Evolutionary conservation across 2,888 invertebrate species (phyloP).

Genomic region (Brachypalpus laphriformis): DNA sequence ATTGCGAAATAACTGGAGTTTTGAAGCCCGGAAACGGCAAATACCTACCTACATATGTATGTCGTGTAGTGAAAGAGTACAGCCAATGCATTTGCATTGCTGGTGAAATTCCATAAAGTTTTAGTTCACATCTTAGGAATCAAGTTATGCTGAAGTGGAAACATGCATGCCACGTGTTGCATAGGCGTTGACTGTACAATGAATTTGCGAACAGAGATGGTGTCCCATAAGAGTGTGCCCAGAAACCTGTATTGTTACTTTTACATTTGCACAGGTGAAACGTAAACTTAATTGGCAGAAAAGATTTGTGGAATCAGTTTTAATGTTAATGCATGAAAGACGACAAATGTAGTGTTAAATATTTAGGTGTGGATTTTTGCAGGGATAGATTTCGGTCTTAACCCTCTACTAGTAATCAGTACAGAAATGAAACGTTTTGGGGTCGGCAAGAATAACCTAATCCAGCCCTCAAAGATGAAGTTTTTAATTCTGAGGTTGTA

Average conservation of each 20-base stretch:
- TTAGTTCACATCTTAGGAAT: neutral
- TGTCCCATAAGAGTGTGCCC: neutral
- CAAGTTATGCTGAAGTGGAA: neutral
- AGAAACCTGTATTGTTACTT: neutral
- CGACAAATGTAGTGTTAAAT: no score
- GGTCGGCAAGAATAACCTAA: no score
- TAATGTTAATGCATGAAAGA: no score
- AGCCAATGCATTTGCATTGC: neutral
- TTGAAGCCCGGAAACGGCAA: neutral
- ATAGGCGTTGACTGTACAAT: conserved; percentile 2
- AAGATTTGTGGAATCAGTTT: no score
- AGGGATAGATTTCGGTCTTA: no score
- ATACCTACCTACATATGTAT: neutral
- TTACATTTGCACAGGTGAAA: neutral
- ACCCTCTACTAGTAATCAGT: no score
- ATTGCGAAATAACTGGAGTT: neutral
- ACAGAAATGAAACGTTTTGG: no score
- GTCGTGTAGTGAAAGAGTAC: neutral
- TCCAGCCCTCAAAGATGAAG: no score
- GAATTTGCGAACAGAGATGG: neutral
- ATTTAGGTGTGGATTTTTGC: no score
- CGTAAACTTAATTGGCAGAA: no score
- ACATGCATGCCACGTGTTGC: conserved; percentile 1
- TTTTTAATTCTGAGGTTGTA: no score
- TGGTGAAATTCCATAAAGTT: neutral